A percentile compares a stretch with the other conserved stretches of the same genome.
These are phyloP conservation scores for Lasiurus cinereus DNA, from an alignment of 2,113 vertebrate genomes.

Conservation along the genomic window DNA sequence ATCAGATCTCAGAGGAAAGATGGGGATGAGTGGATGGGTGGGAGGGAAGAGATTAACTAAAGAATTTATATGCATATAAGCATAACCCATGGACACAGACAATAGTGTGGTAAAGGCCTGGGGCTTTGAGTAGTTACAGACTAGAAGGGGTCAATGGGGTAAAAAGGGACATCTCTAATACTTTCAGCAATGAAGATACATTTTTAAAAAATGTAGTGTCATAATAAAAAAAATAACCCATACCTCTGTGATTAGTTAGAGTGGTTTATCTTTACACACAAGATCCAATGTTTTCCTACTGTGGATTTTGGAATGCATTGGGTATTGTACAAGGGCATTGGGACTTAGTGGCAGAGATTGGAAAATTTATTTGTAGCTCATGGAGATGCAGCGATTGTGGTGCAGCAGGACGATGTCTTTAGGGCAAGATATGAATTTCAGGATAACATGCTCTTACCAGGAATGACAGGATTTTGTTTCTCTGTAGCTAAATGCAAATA, in stretches of 20 bases:
- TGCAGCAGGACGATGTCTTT: neutral
- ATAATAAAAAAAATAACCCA: neutral
- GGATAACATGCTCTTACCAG: neutral
- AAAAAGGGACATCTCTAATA: too few relatives aligned
- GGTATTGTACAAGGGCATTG: neutral
- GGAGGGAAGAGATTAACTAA: too few relatives aligned
- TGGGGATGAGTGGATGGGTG: too few relatives aligned
- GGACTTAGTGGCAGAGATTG: neutral
- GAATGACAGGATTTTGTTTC: neutral
- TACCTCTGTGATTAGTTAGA: neutral
- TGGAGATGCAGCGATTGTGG: neutral
- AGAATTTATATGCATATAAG: too few relatives aligned
- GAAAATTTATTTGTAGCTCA: neutral
- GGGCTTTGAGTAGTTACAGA: too few relatives aligned
- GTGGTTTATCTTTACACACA: neutral
- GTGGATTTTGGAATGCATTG: neutral
- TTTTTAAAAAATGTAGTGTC: neutral
- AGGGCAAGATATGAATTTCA: neutral
- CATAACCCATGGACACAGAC: too few relatives aligned
- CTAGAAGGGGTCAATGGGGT: too few relatives aligned
- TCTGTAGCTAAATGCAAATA: neutral
- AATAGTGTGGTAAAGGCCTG: too few relatives aligned
- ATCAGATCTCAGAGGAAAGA: too few relatives aligned
- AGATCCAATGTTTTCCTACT: neutral
- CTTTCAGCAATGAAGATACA: too few relatives aligned